Conservation (phyloP, 2,113 vertebrate species). For the Ailurus styani region DNA sequence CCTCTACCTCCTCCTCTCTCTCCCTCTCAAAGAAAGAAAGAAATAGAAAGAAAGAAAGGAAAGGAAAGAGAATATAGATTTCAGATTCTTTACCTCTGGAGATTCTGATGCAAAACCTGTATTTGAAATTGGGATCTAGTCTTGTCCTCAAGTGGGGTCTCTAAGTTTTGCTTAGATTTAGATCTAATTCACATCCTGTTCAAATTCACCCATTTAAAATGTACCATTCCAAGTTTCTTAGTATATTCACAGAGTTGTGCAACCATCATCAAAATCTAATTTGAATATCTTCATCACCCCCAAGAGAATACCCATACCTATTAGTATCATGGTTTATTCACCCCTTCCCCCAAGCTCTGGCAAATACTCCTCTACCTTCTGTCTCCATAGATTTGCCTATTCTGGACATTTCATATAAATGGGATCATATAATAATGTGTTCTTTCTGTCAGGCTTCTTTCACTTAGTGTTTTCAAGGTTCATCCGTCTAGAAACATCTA, state of each 20-base stretch:
- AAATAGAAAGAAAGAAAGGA: background rate
- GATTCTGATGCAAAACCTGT: background rate
- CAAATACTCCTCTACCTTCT: background rate
- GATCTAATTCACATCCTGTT: background rate
- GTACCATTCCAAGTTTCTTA: background rate
- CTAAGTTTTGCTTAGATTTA: background rate
- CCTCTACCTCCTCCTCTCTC: background rate
- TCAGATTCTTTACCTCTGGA: background rate
- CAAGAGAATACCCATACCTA: background rate
- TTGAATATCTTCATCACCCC: background rate
- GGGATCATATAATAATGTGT: background rate
- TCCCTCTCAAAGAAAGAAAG: background rate
- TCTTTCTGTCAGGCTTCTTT: conserved; percentile 3
- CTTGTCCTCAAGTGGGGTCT: background rate
- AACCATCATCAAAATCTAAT: background rate
- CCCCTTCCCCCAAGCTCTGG: background rate
- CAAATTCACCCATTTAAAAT: background rate
- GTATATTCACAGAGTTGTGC: background rate
- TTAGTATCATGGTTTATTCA: background rate
- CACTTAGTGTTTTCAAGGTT: background rate
- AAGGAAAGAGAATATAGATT: background rate
- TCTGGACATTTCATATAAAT: background rate
- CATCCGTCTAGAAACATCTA: background rate
- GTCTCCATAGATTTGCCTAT: background rate
- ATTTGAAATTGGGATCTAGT: background rate